phyloP scores from a whole-genome alignment of 2,113 vertebrate genomes.

The Varanus salvator region DNA sequence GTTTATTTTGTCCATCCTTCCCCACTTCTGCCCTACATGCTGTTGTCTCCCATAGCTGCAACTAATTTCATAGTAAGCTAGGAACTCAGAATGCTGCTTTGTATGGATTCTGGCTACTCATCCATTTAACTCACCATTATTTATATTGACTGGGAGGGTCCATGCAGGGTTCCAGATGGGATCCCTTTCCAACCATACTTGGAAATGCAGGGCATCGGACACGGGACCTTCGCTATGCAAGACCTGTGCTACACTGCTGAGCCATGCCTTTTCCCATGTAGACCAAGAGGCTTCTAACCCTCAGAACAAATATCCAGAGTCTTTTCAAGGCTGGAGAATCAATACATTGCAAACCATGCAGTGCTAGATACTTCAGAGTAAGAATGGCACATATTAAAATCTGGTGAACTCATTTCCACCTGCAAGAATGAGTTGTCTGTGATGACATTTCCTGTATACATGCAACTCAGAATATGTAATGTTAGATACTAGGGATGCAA shows the following conservation, averaged over 20 bases:
- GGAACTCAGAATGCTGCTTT: background rate
- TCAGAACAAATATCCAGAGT: no score
- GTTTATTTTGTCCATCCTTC: no score
- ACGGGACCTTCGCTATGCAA: background rate
- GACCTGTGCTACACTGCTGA: background rate
- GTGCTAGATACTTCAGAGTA: background rate
- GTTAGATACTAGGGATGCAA: background rate
- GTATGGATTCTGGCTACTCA: background rate
- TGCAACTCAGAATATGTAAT: slow-evolving; percentile 6
- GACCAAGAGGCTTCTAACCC: background rate
- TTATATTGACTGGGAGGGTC: background rate
- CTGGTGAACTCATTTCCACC: background rate
- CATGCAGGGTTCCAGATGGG: background rate
- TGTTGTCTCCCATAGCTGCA: background rate
- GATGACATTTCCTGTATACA: slow-evolving; percentile 13
- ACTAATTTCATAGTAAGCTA: background rate
- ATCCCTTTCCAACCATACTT: background rate
- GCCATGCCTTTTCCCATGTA: background rate
- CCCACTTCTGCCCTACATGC: background rate
- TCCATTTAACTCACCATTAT: background rate
- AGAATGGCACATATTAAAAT: background rate
- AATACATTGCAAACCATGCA: background rate
- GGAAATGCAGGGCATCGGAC: background rate
- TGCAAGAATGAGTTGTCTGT: background rate
- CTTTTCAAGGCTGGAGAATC: background rate